Evolutionary conservation across 2,888 invertebrate genomes (phyloP).

Genomic region (Rhamphomyia laevipes): DNA sequence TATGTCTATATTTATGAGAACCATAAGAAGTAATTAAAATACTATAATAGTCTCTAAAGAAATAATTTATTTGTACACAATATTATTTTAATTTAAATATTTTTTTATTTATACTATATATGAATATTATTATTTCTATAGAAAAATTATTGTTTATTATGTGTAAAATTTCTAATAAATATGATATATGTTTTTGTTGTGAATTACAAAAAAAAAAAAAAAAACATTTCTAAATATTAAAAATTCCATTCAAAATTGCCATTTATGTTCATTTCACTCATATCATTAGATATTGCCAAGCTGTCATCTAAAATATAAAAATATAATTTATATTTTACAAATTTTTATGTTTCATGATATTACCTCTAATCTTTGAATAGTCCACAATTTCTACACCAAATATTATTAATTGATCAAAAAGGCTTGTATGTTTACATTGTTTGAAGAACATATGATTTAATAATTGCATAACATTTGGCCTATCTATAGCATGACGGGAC

Average conservation of each 20-base stretch:
- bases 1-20: no score
- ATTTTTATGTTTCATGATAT: background rate
- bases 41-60: no score
- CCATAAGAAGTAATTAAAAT: no score
- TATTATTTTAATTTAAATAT: no score
- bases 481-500: slow-evolving; percentile 51
- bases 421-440: slow-evolving; percentile 38
- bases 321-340: background rate
- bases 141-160: no score
- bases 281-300: slow-evolving; percentile 21
- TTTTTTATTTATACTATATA: no score
- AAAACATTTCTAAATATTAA: slow-evolving; percentile 10
- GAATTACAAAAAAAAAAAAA: no score
- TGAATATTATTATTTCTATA: no score
- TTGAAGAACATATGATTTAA: slow-evolving; percentile 67
- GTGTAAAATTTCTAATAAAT: no score
- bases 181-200: no score
- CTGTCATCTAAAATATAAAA: slow-evolving; percentile 21
- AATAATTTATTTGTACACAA: no score
- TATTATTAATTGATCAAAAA: slow-evolving; percentile 29
- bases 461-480: slow-evolving; percentile 59
- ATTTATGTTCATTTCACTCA: slow-evolving; percentile 23
- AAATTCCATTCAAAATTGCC: slow-evolving; percentile 24
- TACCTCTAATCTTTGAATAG: slow-evolving; percentile 25
- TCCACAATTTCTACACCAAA: slow-evolving; percentile 26